A percentile compares a stretch with the other conserved stretches of the same genome.
Evolutionary conservation across 2,113 vertebrate species (phyloP).

Genomic region (Dasypus novemcinctus): DNA sequence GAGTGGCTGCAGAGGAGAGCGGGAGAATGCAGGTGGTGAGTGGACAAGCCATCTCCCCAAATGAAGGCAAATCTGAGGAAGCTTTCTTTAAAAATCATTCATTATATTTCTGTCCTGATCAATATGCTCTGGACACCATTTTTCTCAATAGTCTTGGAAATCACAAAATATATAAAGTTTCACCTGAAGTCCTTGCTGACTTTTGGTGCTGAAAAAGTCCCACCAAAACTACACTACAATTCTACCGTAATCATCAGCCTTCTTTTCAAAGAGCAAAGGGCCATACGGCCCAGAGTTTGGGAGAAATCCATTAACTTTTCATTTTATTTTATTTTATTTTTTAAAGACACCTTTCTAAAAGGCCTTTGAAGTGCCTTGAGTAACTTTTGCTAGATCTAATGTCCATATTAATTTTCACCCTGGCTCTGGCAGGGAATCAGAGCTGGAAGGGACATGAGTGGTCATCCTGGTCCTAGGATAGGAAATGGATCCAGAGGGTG

Average conservation of each 20-base stretch:
- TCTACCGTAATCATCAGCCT: background rate
- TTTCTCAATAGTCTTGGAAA: background rate
- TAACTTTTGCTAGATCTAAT: background rate
- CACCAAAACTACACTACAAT: background rate
- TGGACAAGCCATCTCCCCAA: background rate
- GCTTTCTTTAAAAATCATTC: background rate
- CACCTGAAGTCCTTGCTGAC: background rate
- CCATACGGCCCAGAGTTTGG: background rate
- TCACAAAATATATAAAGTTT: background rate
- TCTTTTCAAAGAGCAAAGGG: background rate
- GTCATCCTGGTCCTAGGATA: background rate
- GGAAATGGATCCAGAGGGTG: background rate
- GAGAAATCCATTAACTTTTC: background rate
- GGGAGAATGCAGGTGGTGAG: background rate
- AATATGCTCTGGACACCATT: background rate
- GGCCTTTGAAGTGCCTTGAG: background rate
- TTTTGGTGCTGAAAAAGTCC: background rate
- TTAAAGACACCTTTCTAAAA: conserved; percentile 38
- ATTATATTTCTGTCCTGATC: background rate
- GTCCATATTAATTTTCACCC: background rate
- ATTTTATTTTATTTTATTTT: conserved; percentile 5
- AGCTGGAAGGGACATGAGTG: background rate
- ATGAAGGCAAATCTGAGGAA: background rate
- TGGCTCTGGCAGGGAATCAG: background rate
- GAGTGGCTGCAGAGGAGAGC: background rate